phyloP scores from a whole-genome alignment of 2,113 vertebrate species.

The Apistogramma diplotaenia region DNA sequence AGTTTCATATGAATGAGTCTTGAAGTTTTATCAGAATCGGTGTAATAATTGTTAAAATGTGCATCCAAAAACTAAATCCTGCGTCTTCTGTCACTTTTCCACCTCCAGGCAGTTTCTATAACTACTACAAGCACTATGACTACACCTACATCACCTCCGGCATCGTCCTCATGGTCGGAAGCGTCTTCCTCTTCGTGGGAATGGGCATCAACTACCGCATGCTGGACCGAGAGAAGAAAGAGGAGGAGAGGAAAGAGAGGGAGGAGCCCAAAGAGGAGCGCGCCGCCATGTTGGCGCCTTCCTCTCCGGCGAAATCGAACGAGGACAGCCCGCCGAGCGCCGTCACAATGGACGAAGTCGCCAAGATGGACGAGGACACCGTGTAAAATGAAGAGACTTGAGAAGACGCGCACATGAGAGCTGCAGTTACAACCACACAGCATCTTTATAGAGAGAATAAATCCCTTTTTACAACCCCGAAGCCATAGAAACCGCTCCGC shows the following conservation, averaged over 20 bases:
- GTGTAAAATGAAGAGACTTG: slow-evolving; percentile 45
- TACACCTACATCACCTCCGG: slow-evolving; percentile 92
- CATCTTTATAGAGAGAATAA: not conserved
- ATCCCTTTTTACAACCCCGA: not conserved
- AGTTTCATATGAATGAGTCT: no score
- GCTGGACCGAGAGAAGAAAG: slow-evolving; percentile 81
- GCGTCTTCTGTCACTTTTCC: not conserved
- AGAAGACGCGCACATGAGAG: not conserved
- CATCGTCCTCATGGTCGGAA: slow-evolving; percentile 81
- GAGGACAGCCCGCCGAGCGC: not conserved
- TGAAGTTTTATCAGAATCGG: not conserved
- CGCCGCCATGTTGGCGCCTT: slow-evolving; percentile 50
- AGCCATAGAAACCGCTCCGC: slow-evolving; percentile 26
- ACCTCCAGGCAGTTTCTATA: slow-evolving; percentile 82
- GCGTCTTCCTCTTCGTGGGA: slow-evolving; percentile 87
- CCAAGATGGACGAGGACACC: slow-evolving; percentile 67
- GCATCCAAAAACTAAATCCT: not conserved
- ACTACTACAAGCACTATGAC: slow-evolving; percentile 84
- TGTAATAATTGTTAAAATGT: not conserved
- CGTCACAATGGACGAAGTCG: slow-evolving; percentile 34
- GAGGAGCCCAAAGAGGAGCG: slow-evolving; percentile 77
- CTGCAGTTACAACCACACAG: slow-evolving; percentile 6
- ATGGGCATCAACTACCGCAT: slow-evolving; percentile 95
- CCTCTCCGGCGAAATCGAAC: slow-evolving; percentile 8
- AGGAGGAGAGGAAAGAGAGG: slow-evolving; percentile 63